These are phyloP conservation scores for Horisme vitalbata DNA, from an alignment of 2,888 invertebrate genomes.

Conservation along the genomic window DNA sequence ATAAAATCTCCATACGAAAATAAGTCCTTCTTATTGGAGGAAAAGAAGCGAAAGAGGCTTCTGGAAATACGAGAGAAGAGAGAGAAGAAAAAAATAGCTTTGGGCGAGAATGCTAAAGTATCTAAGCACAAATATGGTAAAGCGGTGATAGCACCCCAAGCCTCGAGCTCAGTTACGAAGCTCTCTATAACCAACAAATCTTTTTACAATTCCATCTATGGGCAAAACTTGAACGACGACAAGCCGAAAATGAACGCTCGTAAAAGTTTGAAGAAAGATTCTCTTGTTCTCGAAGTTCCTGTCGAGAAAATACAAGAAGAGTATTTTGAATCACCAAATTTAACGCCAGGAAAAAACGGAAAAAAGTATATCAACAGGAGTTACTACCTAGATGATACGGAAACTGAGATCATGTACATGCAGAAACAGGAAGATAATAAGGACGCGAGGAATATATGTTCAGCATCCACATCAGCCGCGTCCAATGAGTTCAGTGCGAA, in stretches of 20 bases:
- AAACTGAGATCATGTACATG: slow-evolving; percentile 61
- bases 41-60: slow-evolving; percentile 65
- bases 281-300: slow-evolving; percentile 31
- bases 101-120: slow-evolving; percentile 60
- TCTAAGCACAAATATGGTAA: slow-evolving; percentile 57
- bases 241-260: slow-evolving; percentile 39
- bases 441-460: slow-evolving; percentile 28
- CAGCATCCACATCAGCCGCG: slow-evolving; percentile 47
- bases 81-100: slow-evolving; percentile 62
- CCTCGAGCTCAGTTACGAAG: slow-evolving; percentile 68
- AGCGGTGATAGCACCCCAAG: slow-evolving; percentile 53
- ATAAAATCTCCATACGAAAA: slow-evolving; percentile 76
- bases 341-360: slow-evolving; percentile 37
- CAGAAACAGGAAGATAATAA: slow-evolving; percentile 44
- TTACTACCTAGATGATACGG: slow-evolving; percentile 63
- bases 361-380: slow-evolving; percentile 57
- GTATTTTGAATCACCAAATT: slow-evolving; percentile 27
- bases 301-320: slow-evolving; percentile 36
- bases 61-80: slow-evolving; percentile 68
- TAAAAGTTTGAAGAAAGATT: slow-evolving; percentile 27
- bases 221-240: slow-evolving; percentile 45
- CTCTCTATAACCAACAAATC: slow-evolving; percentile 75
- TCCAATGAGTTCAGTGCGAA: slow-evolving; percentile 49
- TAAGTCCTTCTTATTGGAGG: slow-evolving; percentile 59
- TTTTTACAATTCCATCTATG: slow-evolving; percentile 74